phyloP scores from a whole-genome alignment of 1,140 invertebrate genomes.

The Amphibalanus amphitrite region DNA sequence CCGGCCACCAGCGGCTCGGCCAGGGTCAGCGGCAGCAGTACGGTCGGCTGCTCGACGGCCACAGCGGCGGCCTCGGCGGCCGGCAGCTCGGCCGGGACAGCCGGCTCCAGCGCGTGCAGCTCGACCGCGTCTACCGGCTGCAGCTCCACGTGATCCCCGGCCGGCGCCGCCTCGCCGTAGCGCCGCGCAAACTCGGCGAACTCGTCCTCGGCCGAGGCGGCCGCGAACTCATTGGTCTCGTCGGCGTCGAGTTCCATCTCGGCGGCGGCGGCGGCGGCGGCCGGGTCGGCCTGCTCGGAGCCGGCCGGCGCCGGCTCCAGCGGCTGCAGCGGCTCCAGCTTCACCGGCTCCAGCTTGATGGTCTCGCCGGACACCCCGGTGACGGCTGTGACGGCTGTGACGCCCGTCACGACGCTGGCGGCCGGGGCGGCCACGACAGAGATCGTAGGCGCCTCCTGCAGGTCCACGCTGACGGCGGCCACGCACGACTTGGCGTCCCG shows the following conservation, averaged over 20 bases:
- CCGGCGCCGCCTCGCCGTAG: not conserved
- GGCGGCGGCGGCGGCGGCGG: not conserved
- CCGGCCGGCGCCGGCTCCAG: not conserved
- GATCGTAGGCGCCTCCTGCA: not conserved
- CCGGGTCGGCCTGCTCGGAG: not conserved
- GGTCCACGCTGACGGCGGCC: not conserved
- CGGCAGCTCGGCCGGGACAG: not conserved
- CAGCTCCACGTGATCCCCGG: not conserved
- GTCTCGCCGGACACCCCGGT: not conserved
- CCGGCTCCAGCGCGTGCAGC: slow-evolving; percentile 1
- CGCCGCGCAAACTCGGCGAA: not conserved
- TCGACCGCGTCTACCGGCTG: slow-evolving; percentile 1
- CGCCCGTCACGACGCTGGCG: not conserved
- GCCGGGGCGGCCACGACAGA: not conserved
- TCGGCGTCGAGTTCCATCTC: not conserved
- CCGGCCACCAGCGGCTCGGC: not conserved
- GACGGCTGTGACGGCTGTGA: not conserved
- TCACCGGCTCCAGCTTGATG: no score
- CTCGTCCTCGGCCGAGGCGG: not conserved
- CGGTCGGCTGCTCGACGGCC: not conserved
- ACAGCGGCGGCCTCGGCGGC: not conserved
- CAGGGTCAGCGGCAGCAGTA: not conserved
- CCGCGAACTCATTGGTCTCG: not conserved
- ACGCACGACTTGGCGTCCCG: not conserved
- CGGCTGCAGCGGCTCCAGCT: not conserved